These are phyloP conservation scores for Thermophis baileyi DNA, from an alignment of 2,113 vertebrate genomes.

Conservation along the genomic window DNA sequence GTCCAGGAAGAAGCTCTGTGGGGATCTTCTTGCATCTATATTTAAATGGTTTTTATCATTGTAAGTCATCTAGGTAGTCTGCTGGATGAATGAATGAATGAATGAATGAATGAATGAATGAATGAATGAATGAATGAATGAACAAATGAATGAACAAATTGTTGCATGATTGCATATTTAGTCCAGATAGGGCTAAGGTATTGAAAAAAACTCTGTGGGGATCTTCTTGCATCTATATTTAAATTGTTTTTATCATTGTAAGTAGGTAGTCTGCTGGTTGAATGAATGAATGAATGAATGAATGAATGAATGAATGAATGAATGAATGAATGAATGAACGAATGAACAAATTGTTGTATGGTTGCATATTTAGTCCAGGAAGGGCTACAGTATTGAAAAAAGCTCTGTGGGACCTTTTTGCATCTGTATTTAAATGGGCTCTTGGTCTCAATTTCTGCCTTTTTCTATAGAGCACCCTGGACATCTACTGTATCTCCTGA, in stretches of 20 bases:
- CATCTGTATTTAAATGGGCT: neutral
- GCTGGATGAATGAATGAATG: too few species aligned
- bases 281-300: too few species aligned
- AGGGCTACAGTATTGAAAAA: neutral
- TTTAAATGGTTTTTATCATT: too few species aligned
- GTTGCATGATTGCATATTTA: neutral
- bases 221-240: too few species aligned
- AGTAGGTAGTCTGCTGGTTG: neutral
- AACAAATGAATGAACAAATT: too few species aligned
- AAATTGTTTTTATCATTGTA: neutral
- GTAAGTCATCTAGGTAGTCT: too few species aligned
- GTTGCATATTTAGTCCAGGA: neutral
- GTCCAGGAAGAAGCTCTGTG: too few species aligned
- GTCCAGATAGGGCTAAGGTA: neutral
- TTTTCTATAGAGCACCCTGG: neutral
- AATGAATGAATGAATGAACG: too few species aligned
- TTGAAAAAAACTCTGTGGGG: neutral
- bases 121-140: too few species aligned
- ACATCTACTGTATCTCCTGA: neutral
- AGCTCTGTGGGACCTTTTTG: neutral
- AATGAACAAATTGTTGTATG: neutral
- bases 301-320: too few species aligned
- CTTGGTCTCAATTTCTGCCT: neutral
- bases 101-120: too few species aligned
- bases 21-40: too few species aligned